Evolutionary conservation across 2,113 vertebrate genomes (phyloP).

Genomic region (Sminthopsis crassicaudata): DNA sequence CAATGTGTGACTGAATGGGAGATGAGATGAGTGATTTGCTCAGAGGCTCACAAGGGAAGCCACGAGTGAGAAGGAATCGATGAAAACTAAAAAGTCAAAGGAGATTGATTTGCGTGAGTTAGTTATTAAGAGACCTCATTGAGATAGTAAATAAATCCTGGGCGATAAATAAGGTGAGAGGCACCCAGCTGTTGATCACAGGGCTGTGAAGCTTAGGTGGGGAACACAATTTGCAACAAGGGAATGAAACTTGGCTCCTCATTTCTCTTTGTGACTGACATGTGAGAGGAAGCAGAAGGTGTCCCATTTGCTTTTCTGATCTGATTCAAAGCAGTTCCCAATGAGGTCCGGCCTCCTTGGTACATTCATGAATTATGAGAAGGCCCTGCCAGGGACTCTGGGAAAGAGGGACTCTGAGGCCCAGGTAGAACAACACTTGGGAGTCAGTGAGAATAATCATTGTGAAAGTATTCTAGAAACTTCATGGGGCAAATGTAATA

Average conservation of each 20-base stretch:
- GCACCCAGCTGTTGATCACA: conserved; percentile 42
- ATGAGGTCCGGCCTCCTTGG: neutral
- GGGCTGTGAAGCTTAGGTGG: conserved; percentile 49
- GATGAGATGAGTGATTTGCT: conserved; percentile 34
- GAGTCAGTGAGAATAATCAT: neutral
- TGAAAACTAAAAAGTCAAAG: conserved; percentile 36
- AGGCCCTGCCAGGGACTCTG: conserved; percentile 40
- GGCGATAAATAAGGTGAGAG: conserved; percentile 72
- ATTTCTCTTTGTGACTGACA: conserved; percentile 39
- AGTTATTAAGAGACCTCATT: conserved; percentile 68
- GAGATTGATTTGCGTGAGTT: conserved; percentile 46
- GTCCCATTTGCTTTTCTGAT: conserved; percentile 14
- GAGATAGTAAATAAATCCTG: conserved; percentile 57
- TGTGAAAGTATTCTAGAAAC: neutral
- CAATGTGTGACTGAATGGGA: neutral
- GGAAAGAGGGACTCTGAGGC: neutral
- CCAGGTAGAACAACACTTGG: neutral
- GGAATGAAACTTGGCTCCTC: conserved; percentile 44
- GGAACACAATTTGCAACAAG: conserved; percentile 55
- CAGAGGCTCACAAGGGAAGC: neutral
- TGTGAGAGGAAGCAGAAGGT: conserved; percentile 15
- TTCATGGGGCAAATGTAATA: neutral
- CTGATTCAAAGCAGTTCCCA: conserved; percentile 31
- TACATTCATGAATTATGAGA: neutral
- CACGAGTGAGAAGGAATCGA: conserved; percentile 28